Conservation (phyloP, 2,888 invertebrate genomes). For the Carterocephalus palaemon region DNA sequence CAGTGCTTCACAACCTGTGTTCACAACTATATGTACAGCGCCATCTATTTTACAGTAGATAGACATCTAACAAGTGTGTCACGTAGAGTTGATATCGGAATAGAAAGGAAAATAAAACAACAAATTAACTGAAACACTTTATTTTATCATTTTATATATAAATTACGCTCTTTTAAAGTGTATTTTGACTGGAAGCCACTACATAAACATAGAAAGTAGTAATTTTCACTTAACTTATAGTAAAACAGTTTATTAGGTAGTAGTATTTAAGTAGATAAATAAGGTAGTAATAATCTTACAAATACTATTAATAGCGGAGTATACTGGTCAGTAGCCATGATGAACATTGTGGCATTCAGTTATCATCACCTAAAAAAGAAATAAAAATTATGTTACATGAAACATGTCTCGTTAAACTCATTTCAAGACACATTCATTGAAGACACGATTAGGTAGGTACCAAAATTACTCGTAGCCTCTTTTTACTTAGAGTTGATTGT, state of each 20-base stretch:
- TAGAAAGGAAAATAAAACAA: constrained; percentile 50
- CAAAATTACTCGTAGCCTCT: too few species aligned
- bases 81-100: too few species aligned
- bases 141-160: constrained; percentile 70
- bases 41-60: too few species aligned
- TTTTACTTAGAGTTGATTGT: too few species aligned
- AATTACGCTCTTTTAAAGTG: constrained; percentile 68
- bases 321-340: constrained; percentile 45
- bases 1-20: too few species aligned
- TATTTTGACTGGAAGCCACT: constrained; percentile 78
- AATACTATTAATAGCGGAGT: constrained; percentile 37
- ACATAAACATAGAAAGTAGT: constrained; percentile 57
- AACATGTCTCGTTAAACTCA: constrained; percentile 7
- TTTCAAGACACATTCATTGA: too few species aligned
- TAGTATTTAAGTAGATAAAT: constrained; percentile 28
- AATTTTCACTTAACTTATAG: constrained; percentile 35
- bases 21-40: too few species aligned
- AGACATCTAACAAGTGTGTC: too few species aligned
- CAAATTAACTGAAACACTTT: constrained; percentile 65
- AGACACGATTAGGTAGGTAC: too few species aligned
- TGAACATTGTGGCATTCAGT: constrained; percentile 54
- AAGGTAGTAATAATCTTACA: constrained; percentile 28
- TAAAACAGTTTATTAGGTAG: constrained; percentile 37
- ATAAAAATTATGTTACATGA: constrained; percentile 13
- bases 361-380: constrained; percentile 75